phyloP scores from a whole-genome alignment of 1,140 invertebrate species.

The Aleiodes sp. region DNA sequence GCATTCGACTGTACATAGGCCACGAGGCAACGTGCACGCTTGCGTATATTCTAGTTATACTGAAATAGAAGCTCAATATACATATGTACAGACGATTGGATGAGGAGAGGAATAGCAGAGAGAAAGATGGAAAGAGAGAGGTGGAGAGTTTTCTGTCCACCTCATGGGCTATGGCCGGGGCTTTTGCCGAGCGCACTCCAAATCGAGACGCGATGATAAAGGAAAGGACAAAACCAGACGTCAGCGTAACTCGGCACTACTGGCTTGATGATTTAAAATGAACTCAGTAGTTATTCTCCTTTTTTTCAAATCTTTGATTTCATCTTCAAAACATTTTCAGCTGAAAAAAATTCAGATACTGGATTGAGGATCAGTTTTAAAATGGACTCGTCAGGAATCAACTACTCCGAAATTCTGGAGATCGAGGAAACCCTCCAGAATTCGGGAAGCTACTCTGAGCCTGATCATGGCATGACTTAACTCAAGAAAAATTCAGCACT shows the following conservation, averaged over 20 bases:
- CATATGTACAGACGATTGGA: not conserved
- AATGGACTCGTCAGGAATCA: too few species aligned
- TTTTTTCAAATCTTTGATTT: not conserved
- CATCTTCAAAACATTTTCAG: not conserved
- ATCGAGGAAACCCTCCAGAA: too few species aligned
- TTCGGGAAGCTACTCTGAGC: too few species aligned
- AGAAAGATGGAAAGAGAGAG: not conserved
- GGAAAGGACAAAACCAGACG: conserved; percentile 6
- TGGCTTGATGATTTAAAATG: conserved; percentile 2
- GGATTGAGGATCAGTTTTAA: too few species aligned
- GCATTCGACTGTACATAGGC: conserved; percentile 19
- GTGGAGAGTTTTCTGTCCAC: conserved; percentile 16
- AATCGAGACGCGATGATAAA: conserved; percentile 12
- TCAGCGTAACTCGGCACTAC: not conserved
- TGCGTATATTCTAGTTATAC: not conserved
- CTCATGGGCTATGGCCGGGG: conserved; percentile 19
- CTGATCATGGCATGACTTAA: too few species aligned
- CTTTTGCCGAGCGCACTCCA: not conserved
- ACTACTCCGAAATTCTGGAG: too few species aligned
- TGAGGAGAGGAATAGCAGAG: not conserved
- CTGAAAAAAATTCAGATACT: too few species aligned
- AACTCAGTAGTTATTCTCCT: too few species aligned
- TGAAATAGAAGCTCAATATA: not conserved
- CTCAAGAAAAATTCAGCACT: too few species aligned
- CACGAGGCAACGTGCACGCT: conserved; percentile 20